Evolutionary conservation across 92 coral and sea anemone species (phyloP).

Genomic region (Virgularia gustaviana): DNA sequence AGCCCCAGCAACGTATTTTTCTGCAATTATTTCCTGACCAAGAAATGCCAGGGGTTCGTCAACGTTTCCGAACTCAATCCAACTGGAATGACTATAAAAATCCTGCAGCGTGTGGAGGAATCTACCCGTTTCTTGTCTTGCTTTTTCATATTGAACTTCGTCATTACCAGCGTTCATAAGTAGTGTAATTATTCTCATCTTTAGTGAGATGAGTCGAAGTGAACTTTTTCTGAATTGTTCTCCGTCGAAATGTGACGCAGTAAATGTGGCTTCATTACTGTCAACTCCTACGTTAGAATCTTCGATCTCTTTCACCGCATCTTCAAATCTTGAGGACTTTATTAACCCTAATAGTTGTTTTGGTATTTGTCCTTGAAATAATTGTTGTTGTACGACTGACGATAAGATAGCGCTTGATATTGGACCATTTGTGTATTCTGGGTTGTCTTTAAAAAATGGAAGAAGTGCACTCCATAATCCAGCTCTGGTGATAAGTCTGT

Average conservation of each 20-base stretch:
- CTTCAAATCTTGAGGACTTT: slow-evolving; percentile 39
- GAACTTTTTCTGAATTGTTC: slow-evolving; percentile 49
- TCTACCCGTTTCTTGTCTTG: slow-evolving; percentile 54
- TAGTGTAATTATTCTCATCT: slow-evolving; percentile 37
- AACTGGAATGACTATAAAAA: slow-evolving; percentile 68
- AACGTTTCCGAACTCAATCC: slow-evolving; percentile 56
- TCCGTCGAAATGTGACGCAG: slow-evolving; percentile 59
- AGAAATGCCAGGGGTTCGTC: slow-evolving; percentile 22
- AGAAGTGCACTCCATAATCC: no score
- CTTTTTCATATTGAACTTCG: slow-evolving; percentile 45
- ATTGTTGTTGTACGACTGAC: no score
- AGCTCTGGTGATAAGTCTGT: no score
- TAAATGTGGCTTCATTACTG: slow-evolving; percentile 12
- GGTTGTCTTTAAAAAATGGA: no score
- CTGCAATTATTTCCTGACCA: slow-evolving; percentile 22
- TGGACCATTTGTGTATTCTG: no score
- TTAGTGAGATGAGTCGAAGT: slow-evolving; percentile 38
- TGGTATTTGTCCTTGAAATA: no score
- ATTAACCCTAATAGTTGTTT: no score
- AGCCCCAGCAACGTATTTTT: slow-evolving; percentile 24
- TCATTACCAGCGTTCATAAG: neutral
- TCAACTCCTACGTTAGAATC: slow-evolving; percentile 50
- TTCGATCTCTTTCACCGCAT: slow-evolving; percentile 52
- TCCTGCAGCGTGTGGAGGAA: slow-evolving; percentile 68
- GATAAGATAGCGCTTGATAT: no score